Base-by-base conservation (phyloP, 2,797 vertebrate genomes). In the Vespertilio murinus region DNA sequence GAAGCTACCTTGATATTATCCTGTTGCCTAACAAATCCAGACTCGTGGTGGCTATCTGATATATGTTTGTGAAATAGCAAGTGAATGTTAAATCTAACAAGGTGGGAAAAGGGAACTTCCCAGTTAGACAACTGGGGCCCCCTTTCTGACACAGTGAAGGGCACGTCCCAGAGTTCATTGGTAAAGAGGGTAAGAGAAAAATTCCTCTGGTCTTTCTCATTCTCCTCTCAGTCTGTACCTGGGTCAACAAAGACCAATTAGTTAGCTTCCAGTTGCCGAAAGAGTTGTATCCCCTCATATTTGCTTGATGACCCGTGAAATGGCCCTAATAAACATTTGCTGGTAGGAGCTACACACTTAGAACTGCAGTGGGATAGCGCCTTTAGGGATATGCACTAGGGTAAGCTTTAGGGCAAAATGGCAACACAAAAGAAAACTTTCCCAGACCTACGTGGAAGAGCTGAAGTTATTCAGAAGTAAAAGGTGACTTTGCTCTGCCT, bases 51-150 rank as follows among this genome's bases (percentile, higher is more conserved):
- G 64, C n/a, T 38, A 59, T 40, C 9, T 33, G 14, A 13, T 30
- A 71, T 6, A 23, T 69, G 3, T 91, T 90, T 59, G 23, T 92
- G 85, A 92, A 92, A 64, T 74, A 81, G 74, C 14, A 59, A 88
- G 47, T 23, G 47, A 59, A 23, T 47, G 18, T 71, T 69, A 88
- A 73, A 45, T 65, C 42, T 74, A 73, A 91, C 94, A 52, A 52
- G 17, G 25, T 16, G 6, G 20, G 17, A 14, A 33, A 23, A 38
- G 49, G 42, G 7, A 86, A 54, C 52, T 47, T 77, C 28, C 49
- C 28, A 35, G 11, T 52, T 71, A 52, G 8, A 23, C 59, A 42
- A 35, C n/a, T 18, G n/a, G 16, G 20, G 40, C 23, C 81, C 28
- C 61, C 47, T 93, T 84, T 91, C 42, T 40, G 33, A 77, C 52